A percentile compares a stretch with the other conserved stretches of the same genome.
Conservation (phyloP, 2,113 vertebrate species). For the Oreochromis niloticus region DNA sequence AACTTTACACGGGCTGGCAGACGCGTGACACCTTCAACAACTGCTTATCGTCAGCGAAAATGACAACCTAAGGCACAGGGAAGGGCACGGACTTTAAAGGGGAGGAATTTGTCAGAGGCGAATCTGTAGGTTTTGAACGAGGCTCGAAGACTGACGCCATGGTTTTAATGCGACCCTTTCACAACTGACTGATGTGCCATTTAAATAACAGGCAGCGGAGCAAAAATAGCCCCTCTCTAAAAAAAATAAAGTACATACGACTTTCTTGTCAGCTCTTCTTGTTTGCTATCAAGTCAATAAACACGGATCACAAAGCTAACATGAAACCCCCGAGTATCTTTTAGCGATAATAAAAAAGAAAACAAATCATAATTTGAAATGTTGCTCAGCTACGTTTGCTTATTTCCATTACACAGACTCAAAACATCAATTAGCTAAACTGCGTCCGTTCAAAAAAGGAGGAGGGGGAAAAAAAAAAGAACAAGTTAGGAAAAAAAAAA, state of each 20-base stretch:
- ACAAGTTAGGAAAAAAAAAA: not conserved
- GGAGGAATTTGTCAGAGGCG: not conserved
- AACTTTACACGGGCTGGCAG: constrained; percentile 47
- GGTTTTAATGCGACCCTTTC: not conserved
- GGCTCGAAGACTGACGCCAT: not conserved
- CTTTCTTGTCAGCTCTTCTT: constrained; percentile 43
- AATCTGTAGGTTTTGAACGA: not conserved
- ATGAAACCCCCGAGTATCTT: constrained; percentile 31
- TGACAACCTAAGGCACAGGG: constrained; percentile 34
- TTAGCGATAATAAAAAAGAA: constrained; percentile 42
- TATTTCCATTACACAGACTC: constrained; percentile 60
- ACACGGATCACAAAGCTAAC: constrained; percentile 61
- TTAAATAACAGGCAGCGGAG: not conserved
- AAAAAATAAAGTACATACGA: constrained; percentile 26
- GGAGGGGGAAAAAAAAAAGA: not conserved
- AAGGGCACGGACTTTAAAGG: constrained; percentile 14
- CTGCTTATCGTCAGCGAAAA: constrained; percentile 61
- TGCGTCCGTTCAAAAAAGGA: not conserved
- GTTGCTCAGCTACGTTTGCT: constrained; percentile 30
- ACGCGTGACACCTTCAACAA: constrained; percentile 56
- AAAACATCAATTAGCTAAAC: constrained; percentile 60
- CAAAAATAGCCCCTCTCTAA: constrained; percentile 19
- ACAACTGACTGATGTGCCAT: not conserved
- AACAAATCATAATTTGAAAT: constrained; percentile 55
- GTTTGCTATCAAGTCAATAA: constrained; percentile 60